Evolutionary conservation across 2,888 invertebrate genomes (phyloP).

Genomic region (Hypselothyrea guttata): DNA sequence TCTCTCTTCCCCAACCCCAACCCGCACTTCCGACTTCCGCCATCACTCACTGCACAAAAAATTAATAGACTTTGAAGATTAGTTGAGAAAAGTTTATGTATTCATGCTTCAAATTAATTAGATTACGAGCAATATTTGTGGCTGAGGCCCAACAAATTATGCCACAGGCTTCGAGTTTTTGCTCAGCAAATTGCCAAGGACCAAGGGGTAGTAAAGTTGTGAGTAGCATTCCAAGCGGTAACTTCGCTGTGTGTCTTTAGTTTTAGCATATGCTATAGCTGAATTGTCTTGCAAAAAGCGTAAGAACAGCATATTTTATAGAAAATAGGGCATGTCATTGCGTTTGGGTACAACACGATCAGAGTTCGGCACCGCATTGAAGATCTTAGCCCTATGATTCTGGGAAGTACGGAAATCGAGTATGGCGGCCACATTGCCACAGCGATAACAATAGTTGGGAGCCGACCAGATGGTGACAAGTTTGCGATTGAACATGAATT

Average conservation of each 20-base stretch:
- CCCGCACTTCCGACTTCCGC: too few relatives aligned
- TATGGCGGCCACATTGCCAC: slow-evolving; percentile 98
- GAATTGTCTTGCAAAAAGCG: too few relatives aligned
- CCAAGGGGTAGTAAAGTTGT: too few relatives aligned
- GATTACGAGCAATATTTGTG: slow-evolving; percentile 59
- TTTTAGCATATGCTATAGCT: too few relatives aligned
- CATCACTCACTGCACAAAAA: slow-evolving; percentile 3
- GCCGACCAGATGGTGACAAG: slow-evolving; percentile 99
- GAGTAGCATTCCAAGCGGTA: too few relatives aligned
- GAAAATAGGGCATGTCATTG: slow-evolving; percentile 97
- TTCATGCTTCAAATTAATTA: slow-evolving; percentile 68
- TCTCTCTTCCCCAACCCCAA: neutral
- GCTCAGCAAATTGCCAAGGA: too few relatives aligned
- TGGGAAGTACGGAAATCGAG: slow-evolving; percentile 92
- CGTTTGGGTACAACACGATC: slow-evolving; percentile 95
- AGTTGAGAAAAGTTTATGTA: slow-evolving; percentile 46
- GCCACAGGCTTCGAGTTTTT: neutral
- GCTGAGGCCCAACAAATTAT: slow-evolving; percentile 11
- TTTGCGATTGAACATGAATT: slow-evolving; percentile 98
- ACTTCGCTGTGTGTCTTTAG: too few relatives aligned
- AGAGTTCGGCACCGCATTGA: slow-evolving; percentile 96
- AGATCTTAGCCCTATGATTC: slow-evolving; percentile 90
- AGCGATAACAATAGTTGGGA: slow-evolving; percentile 99
- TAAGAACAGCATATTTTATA: slow-evolving; percentile 83
- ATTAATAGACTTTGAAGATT: slow-evolving; percentile 58